Conservation (phyloP, 2,797 vertebrate species). For the Eulemur albifrons region DNA sequence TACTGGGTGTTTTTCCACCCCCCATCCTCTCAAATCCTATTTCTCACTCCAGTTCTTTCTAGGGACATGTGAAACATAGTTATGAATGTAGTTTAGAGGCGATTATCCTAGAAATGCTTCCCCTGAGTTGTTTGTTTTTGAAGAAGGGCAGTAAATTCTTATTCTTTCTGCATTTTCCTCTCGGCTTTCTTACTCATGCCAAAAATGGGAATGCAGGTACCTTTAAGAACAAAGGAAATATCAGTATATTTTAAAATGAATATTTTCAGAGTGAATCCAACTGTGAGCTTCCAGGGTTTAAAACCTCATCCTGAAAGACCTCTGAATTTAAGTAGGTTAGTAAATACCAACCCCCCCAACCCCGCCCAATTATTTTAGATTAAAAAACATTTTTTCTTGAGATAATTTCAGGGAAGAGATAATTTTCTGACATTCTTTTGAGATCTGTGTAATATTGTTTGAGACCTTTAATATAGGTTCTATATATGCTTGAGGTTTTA, state of each 20-base stretch:
- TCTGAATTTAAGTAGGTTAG: constrained; percentile 3
- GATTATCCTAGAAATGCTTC: constrained; percentile 13
- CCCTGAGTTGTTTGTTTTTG: constrained; percentile 12
- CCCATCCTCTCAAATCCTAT: neutral
- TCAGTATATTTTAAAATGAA: constrained; percentile 35
- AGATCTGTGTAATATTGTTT: neutral
- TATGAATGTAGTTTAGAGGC: neutral
- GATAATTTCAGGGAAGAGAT: neutral
- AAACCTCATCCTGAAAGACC: constrained; percentile 14
- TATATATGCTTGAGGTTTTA: neutral
- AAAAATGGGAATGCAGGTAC: neutral
- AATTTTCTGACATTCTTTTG: neutral
- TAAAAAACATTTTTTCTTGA: constrained; percentile 16
- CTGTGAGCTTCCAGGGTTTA: constrained; percentile 26
- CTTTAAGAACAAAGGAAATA: constrained; percentile 44
- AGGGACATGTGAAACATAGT: neutral
- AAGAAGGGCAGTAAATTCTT: constrained; percentile 51
- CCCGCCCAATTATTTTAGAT: neutral
- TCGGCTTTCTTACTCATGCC: neutral
- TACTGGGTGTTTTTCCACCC: neutral
- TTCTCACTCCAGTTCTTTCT: neutral
- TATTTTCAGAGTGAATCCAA: neutral
- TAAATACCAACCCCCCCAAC: neutral
- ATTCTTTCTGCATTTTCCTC: constrained; percentile 25
- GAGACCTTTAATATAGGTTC: neutral